phyloP scores from a whole-genome alignment of 2,797 vertebrate species.

The Psittacula derbiana region DNA sequence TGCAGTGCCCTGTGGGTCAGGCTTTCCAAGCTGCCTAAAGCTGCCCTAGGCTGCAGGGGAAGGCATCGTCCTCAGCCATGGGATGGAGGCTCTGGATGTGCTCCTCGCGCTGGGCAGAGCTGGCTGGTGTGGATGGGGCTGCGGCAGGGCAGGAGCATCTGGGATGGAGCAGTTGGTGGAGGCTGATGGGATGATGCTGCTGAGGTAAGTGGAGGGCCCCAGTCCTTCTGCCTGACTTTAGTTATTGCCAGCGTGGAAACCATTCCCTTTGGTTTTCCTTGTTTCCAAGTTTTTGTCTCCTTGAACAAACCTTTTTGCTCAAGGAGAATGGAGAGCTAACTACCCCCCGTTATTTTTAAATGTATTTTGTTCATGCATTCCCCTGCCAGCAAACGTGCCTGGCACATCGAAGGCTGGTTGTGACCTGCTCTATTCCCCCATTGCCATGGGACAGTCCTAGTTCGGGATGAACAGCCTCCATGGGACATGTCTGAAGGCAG shows the following conservation, averaged over 20 bases:
- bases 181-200: neutral
- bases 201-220: neutral
- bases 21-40: neutral
- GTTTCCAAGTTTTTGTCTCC: neutral
- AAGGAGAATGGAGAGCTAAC: neutral
- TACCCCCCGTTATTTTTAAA: neutral
- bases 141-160: neutral
- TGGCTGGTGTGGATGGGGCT: neutral
- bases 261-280: neutral
- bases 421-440: neutral
- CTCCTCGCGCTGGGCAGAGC: neutral
- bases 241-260: neutral
- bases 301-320: neutral
- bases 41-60: neutral
- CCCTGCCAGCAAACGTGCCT: neutral
- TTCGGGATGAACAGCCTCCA: neutral
- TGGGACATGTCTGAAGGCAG: neutral
- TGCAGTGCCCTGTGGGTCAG: neutral
- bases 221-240: neutral
- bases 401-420: neutral
- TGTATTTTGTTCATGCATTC: neutral
- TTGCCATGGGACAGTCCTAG: neutral
- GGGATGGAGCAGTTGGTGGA: neutral
- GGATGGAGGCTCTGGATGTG: neutral
- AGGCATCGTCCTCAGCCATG: accelerated